A percentile compares a stretch with the other conserved stretches of the same genome.
These are phyloP conservation scores for Leiothrix lutea DNA, from an alignment of 2,113 vertebrate species.

Conservation along the genomic window DNA sequence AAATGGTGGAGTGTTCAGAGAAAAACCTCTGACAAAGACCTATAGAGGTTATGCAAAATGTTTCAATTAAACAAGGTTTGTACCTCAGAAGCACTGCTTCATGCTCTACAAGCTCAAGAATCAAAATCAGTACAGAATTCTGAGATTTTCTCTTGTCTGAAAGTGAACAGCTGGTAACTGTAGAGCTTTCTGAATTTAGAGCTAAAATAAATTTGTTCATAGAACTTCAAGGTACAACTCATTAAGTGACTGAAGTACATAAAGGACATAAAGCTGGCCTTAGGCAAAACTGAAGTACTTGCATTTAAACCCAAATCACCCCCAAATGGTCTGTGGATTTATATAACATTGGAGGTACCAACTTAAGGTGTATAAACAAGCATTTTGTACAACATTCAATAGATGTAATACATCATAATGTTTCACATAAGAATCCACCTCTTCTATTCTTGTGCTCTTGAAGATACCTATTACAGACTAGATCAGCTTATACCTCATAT, in stretches of 20 bases:
- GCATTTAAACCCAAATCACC: background rate
- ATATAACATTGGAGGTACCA: background rate
- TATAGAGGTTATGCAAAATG: background rate
- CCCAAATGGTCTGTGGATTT: background rate
- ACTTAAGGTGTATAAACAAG: background rate
- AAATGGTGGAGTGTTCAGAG: accelerated
- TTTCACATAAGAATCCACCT: background rate
- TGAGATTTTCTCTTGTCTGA: background rate
- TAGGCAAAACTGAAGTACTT: background rate
- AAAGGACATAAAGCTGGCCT: background rate
- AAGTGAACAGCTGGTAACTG: background rate
- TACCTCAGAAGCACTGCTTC: background rate
- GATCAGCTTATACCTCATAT: background rate
- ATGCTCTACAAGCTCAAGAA: background rate
- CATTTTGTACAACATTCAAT: background rate
- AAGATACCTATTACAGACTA: background rate
- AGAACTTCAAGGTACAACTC: background rate
- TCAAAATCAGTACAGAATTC: background rate
- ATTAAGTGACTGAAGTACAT: background rate
- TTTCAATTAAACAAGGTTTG: background rate
- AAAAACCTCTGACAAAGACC: background rate
- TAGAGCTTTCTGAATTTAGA: background rate
- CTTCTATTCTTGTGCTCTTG: background rate
- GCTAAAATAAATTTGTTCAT: background rate
- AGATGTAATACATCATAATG: background rate